phyloP scores from a whole-genome alignment of 2,888 invertebrate species.

The Machimus rusticus region DNA sequence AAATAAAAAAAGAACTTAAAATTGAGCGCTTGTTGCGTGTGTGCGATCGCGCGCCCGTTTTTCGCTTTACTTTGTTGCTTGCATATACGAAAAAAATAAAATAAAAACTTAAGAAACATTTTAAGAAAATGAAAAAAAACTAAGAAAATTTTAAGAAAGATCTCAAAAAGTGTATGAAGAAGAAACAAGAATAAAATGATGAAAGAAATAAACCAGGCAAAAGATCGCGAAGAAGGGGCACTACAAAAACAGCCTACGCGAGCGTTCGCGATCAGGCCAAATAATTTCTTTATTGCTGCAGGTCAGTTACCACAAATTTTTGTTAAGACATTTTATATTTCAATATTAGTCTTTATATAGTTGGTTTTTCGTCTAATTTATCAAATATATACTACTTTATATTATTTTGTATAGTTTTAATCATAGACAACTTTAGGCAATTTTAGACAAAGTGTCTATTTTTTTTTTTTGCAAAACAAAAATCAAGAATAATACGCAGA shows the following conservation, averaged over 20 bases:
- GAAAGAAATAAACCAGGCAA: not conserved
- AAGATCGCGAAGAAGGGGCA: not conserved
- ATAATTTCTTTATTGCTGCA: not conserved
- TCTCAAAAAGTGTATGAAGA: not conserved
- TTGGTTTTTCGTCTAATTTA: too few relatives aligned
- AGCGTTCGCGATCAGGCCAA: not conserved
- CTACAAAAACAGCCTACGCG: not conserved
- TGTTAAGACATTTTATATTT: too few relatives aligned
- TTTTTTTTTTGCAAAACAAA: not conserved
- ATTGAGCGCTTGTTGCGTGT: not conserved
- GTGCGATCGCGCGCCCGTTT: not conserved
- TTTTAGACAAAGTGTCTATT: not conserved
- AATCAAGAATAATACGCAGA: not conserved
- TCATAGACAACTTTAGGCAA: too few relatives aligned
- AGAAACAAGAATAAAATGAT: not conserved
- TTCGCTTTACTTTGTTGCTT: not conserved
- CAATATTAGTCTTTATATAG: too few relatives aligned
- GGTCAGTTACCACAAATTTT: not conserved
- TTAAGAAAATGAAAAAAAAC: not conserved
- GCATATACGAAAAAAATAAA: not conserved
- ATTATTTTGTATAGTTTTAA: too few relatives aligned
- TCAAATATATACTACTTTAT: too few relatives aligned
- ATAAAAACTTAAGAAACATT: not conserved
- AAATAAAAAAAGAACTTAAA: not conserved
- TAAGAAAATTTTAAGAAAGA: not conserved